Conservation (phyloP, 2,888 invertebrate genomes). For the Apodemia zela region DNA sequence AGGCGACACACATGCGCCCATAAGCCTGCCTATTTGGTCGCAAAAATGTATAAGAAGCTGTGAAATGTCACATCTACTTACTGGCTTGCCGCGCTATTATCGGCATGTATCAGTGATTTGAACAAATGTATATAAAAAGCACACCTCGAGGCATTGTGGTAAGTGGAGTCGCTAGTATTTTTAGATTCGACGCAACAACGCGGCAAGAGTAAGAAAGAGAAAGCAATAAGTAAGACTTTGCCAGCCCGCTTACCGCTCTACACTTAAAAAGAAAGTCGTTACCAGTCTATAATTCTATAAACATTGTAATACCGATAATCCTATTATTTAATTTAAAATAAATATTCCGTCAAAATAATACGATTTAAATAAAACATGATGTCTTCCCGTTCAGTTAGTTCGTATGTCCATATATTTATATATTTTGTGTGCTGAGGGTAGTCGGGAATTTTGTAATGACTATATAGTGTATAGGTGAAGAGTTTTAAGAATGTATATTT, state of each 20-base stretch:
- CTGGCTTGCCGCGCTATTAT: too few species aligned
- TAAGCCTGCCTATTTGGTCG: too few species aligned
- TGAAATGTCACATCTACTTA: too few species aligned
- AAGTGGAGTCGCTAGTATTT: too few species aligned
- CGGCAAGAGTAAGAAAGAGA: too few species aligned
- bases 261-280: not conserved
- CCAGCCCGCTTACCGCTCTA: not conserved
- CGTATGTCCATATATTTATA: slow-evolving; percentile 10
- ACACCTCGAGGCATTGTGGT: too few species aligned
- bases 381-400: slow-evolving; percentile 12
- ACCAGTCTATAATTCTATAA: not conserved
- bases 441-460: slow-evolving; percentile 1
- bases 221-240: too few species aligned
- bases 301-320: not conserved
- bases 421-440: not conserved
- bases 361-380: slow-evolving; percentile 6
- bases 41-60: too few species aligned
- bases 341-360: slow-evolving; percentile 12
- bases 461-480: not conserved
- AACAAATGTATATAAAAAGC: too few species aligned
- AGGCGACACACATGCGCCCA: too few species aligned
- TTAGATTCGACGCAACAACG: too few species aligned
- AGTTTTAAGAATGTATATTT: slow-evolving; percentile 4
- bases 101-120: too few species aligned
- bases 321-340: not conserved